Conservation (phyloP, 2,888 invertebrate species). For the Ochropacha duplaris region DNA sequence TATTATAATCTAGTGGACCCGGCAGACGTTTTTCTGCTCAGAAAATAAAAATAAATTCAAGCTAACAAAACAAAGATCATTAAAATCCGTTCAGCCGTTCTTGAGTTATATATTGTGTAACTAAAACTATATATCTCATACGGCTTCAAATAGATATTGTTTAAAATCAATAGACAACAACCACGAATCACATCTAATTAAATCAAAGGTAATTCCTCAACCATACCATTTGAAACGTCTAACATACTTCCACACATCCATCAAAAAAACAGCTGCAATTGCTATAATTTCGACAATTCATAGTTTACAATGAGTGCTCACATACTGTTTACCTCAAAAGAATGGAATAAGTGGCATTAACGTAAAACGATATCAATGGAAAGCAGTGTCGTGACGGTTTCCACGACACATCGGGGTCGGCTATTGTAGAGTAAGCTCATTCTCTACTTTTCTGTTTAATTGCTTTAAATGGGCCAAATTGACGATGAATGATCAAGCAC, state of each 20-base stretch:
- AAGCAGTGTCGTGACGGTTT: conserved; percentile 74
- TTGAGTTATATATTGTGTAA: no score
- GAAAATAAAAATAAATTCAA: no score
- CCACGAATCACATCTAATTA: no score
- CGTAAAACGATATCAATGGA: conserved; percentile 67
- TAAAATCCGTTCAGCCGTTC: no score
- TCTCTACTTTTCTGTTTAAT: conserved; percentile 56
- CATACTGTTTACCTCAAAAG: conserved; percentile 27
- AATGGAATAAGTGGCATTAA: conserved; percentile 50
- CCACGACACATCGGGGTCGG: conserved; percentile 75
- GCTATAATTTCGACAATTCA: conserved; percentile 35
- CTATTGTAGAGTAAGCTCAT: conserved; percentile 61
- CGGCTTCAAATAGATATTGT: no score
- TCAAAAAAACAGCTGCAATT: conserved; percentile 5
- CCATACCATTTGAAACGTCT: no score
- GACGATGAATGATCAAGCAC: conserved; percentile 13
- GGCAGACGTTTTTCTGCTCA: no score
- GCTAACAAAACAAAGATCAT: no score
- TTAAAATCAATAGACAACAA: no score
- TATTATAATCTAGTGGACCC: no score
- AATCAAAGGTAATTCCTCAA: background rate
- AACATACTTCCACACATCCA: background rate
- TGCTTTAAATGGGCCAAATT: conserved; percentile 28
- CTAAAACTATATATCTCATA: no score
- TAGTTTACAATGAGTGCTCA: conserved; percentile 37